A percentile compares a stretch with the other conserved stretches of the same genome.
These are phyloP conservation scores for Urophycis tenuis DNA, from an alignment of 2,797 vertebrate species.

Conservation along the genomic window DNA sequence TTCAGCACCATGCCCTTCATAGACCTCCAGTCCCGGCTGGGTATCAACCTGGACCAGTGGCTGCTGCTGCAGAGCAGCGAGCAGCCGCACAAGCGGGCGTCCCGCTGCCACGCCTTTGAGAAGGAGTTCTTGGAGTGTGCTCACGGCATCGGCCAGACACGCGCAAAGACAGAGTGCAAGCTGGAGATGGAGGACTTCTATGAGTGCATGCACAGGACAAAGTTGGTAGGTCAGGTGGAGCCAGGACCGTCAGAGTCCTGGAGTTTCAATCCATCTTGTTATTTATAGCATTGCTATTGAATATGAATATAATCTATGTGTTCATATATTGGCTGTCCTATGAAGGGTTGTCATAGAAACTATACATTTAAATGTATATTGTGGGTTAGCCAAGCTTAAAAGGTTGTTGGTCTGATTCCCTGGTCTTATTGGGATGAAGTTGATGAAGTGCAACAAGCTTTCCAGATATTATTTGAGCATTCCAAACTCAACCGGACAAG, in stretches of 20 bases:
- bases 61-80: slow-evolving; percentile 69
- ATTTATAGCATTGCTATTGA: background rate
- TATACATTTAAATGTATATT: background rate
- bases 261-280: background rate
- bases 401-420: background rate
- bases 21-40: slow-evolving; percentile 75
- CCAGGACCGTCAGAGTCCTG: background rate
- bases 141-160: slow-evolving; percentile 77
- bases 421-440: too few species aligned
- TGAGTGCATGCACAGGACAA: slow-evolving; percentile 79
- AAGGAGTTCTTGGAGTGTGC: slow-evolving; percentile 90
- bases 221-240: slow-evolving; percentile 68
- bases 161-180: slow-evolving; percentile 78
- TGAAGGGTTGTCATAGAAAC: background rate
- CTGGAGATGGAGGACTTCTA: slow-evolving; percentile 83
- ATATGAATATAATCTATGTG: background rate
- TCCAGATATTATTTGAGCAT: too few species aligned
- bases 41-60: slow-evolving; percentile 76
- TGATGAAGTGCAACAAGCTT: too few species aligned
- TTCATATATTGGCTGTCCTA: background rate
- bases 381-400: background rate
- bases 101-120: slow-evolving; percentile 83
- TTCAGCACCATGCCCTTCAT: slow-evolving; percentile 80
- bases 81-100: slow-evolving; percentile 66
- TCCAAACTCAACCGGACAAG: too few species aligned